Conservation (phyloP, 2,888 invertebrate species). For the Nasonia oneida region DNA sequence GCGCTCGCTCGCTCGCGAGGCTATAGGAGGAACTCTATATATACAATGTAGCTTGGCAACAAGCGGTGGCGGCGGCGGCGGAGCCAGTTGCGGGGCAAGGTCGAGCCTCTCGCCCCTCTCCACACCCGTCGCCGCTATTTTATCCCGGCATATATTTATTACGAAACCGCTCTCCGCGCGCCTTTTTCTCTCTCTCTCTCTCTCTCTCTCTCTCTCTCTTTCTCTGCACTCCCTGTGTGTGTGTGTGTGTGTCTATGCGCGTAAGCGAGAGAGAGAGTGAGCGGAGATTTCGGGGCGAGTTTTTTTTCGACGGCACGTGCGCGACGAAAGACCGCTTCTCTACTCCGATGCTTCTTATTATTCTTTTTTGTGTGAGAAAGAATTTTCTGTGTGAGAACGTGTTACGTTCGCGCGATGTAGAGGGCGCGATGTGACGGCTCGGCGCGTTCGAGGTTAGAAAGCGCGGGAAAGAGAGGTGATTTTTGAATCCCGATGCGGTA, state of each 20-base stretch:
- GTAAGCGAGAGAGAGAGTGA: neutral
- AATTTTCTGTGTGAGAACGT: neutral
- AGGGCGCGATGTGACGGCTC: neutral
- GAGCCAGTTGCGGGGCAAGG: slow-evolving; percentile 75
- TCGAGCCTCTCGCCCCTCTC: slow-evolving; percentile 71
- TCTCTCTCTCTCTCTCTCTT: no score
- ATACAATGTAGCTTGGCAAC: slow-evolving; percentile 77
- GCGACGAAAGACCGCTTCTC: neutral
- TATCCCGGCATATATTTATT: slow-evolving; percentile 76
- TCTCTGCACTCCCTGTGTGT: neutral
- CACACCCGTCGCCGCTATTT: slow-evolving; percentile 67
- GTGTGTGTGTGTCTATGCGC: neutral
- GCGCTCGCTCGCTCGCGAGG: neutral
- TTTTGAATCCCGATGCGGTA: neutral
- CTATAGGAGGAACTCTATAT: slow-evolving; percentile 66
- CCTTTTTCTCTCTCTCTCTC: neutral
- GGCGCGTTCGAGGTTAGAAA: neutral
- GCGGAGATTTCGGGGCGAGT: slow-evolving; percentile 8
- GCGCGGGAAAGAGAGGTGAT: neutral
- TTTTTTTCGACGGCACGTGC: slow-evolving; percentile 4
- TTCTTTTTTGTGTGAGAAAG: neutral
- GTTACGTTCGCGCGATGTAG: neutral
- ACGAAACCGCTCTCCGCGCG: slow-evolving; percentile 69
- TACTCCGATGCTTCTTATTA: neutral
- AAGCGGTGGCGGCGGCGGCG: slow-evolving; percentile 63